Evolutionary conservation across 2,888 invertebrate genomes (phyloP), one percentile per base, ranked within the genome.

Genomic region (Hofmannophila pseudospretella): DNA sequence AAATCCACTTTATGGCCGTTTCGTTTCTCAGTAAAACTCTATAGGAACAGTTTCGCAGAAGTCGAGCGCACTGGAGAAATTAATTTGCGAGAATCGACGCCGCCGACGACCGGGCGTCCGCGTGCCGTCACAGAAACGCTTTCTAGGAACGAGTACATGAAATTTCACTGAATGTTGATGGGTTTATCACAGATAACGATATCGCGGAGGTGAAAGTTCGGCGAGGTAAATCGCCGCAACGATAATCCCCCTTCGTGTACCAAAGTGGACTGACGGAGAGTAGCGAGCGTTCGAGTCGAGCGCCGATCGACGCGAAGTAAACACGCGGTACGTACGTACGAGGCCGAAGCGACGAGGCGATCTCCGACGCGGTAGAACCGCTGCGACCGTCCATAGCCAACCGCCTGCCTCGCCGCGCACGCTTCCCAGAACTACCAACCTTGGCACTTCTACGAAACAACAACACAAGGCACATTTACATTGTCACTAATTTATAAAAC

Each of bases 161-260:
- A 84, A 76, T 82, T 86, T 84, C 80, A 80, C 84, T 79, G 54
- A 65, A 65, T 63, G 62, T 54, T 54, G 63, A 56, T 59, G 66
- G 61, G 63, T 76, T 79, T 82, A 78, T 81, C 76, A 82, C 81
- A 76, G 75, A 74, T 80, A 73, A 71, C 57, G 70, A 73, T 77
- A 74, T 76, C 79, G 78, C 76, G 71, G 71, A 79, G 82, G 84
- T 81, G 84, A 85, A 84, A 85, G 85, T 85, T 84, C 78, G 81
- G 54, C 52, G 58, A 51, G 50, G 49, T 51, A 46, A 47, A 47
- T 47, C 58, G 68, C 54, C 58, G 61, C 54, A 49, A 59, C 64
- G 67, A 65, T 67, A 53, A 54, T 59, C 67, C 72, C 55, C 67
- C 60, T 36, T 61, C 72, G 62, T 62, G 70, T 57, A 58, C 68